phyloP scores from a whole-genome alignment of 2,888 invertebrate genomes.

The Horisme vitalbata region DNA sequence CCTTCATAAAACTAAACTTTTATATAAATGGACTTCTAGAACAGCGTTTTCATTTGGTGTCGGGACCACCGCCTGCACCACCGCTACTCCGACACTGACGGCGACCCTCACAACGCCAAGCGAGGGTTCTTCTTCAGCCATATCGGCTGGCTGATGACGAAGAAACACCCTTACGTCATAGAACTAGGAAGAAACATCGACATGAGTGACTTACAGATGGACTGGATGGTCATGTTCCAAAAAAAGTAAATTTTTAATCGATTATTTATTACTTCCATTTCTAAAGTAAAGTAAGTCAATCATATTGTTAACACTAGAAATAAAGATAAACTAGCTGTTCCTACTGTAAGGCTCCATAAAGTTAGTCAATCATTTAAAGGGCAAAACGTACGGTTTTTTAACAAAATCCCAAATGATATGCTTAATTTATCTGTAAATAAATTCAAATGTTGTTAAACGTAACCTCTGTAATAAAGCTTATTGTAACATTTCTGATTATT shows the following conservation, averaged over 20 bases:
- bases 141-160: constrained; percentile 92
- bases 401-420: too few species aligned
- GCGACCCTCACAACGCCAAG: constrained; percentile 90
- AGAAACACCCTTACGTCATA: constrained; percentile 90
- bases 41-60: constrained; percentile 89
- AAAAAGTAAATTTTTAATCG: constrained; percentile 59
- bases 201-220: constrained; percentile 87
- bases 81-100: constrained; percentile 87
- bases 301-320: too few species aligned
- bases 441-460: too few species aligned
- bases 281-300: background rate
- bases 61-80: constrained; percentile 92
- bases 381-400: too few species aligned
- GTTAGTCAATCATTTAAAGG: too few species aligned
- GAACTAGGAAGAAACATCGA: constrained; percentile 86
- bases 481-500: too few species aligned
- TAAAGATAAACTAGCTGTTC: too few species aligned
- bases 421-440: too few species aligned
- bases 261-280: background rate
- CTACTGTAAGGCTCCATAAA: too few species aligned
- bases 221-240: constrained; percentile 89
- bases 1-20: too few species aligned
- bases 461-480: too few species aligned
- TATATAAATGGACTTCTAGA: constrained; percentile 64
- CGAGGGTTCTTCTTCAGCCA: constrained; percentile 95